Percentiles rank a stretch among this genome's conserved stretches.
Conservation (phyloP, 2,888 invertebrate genomes). For the Cynaeus angustus region DNA sequence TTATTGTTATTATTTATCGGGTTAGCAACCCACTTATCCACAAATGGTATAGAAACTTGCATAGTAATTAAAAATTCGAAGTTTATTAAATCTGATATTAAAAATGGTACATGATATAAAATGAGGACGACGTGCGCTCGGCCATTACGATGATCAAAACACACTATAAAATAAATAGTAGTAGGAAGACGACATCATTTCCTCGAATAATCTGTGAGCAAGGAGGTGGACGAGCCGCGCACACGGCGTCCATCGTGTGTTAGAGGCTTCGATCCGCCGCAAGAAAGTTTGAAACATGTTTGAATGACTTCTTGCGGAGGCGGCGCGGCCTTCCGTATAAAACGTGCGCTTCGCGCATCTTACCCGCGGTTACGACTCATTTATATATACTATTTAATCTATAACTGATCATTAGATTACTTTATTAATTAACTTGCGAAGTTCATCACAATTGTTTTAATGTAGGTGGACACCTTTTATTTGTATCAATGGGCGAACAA, state of each 20-base stretch:
- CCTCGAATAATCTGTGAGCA: slow-evolving; percentile 62
- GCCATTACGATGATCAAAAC: slow-evolving; percentile 52
- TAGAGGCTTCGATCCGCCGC: slow-evolving; percentile 47
- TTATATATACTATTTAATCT: slow-evolving; percentile 69
- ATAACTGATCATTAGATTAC: slow-evolving; percentile 69
- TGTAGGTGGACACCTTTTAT: slow-evolving; percentile 71
- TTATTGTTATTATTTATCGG: slow-evolving; percentile 69
- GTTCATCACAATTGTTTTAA: slow-evolving; percentile 72
- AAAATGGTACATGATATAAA: slow-evolving; percentile 72
- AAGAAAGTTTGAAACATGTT: slow-evolving; percentile 35
- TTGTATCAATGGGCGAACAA: slow-evolving; percentile 71
- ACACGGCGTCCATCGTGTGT: slow-evolving; percentile 63
- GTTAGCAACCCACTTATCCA: slow-evolving; percentile 63
- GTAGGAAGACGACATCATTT: slow-evolving; percentile 64
- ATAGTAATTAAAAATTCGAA: slow-evolving; percentile 70
- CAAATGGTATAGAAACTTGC: slow-evolving; percentile 67
- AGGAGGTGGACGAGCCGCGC: slow-evolving; percentile 61
- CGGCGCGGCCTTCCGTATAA: slow-evolving; percentile 60
- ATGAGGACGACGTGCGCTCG: slow-evolving; percentile 67
- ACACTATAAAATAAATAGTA: slow-evolving; percentile 58
- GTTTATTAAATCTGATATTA: slow-evolving; percentile 71
- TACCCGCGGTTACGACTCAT: slow-evolving; percentile 67
- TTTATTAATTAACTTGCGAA: slow-evolving; percentile 71
- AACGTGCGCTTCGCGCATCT: slow-evolving; percentile 64
- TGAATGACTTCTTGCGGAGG: slow-evolving; percentile 36